Evolutionary conservation across 2,113 vertebrate genomes (phyloP).

Genomic region (Rhagologus leucostigma): DNA sequence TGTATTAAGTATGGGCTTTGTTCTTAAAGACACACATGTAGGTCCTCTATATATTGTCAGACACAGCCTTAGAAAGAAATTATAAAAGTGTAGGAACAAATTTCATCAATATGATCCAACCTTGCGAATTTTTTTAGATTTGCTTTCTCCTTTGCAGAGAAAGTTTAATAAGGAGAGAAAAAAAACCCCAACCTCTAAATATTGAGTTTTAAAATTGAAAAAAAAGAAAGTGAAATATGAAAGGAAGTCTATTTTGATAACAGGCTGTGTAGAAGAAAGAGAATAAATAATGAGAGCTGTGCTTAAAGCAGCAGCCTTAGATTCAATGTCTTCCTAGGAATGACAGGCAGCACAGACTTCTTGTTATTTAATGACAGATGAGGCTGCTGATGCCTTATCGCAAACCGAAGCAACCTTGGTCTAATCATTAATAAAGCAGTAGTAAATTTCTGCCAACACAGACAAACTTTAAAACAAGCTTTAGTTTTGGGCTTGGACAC

Average conservation of each 20-base stretch:
- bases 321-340: constrained; percentile 21
- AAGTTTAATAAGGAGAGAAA: neutral
- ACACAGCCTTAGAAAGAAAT: neutral
- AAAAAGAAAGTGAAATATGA: constrained; percentile 34
- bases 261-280: constrained; percentile 27
- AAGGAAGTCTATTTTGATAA: constrained; percentile 47
- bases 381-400: neutral
- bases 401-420: neutral
- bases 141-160: neutral
- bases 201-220: constrained; percentile 17
- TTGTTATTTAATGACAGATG: neutral
- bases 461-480: neutral
- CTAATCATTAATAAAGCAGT: neutral
- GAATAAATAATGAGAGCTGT: constrained; percentile 63
- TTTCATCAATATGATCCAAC: neutral
- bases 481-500: neutral
- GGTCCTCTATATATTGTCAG: neutral
- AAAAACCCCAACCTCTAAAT: neutral
- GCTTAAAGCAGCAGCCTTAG: constrained; percentile 11
- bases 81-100: neutral
- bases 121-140: neutral
- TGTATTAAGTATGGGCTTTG: neutral
- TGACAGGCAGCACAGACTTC: neutral
- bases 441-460: neutral
- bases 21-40: neutral